Conservation (phyloP, 2,797 vertebrate genomes). For the Petrocephalus sullivani region DNA sequence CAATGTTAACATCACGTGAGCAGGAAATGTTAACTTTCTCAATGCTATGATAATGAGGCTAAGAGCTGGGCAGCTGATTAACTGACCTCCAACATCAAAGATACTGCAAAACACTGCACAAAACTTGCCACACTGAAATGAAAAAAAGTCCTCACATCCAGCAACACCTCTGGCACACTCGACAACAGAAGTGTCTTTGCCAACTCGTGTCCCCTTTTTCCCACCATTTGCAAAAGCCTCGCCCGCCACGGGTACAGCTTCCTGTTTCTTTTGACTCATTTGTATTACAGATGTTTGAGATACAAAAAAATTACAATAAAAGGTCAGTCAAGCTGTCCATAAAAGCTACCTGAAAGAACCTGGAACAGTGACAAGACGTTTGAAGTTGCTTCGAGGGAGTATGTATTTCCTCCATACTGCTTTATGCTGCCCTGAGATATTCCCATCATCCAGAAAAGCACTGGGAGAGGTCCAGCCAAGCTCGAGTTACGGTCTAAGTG, state of each 20-base stretch:
- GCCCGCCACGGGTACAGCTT: neutral
- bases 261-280: neutral
- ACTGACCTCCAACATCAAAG: neutral
- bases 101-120: neutral
- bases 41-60: neutral
- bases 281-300: neutral
- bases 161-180: conserved; percentile 53
- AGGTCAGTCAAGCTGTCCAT: neutral
- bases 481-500: neutral
- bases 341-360: neutral
- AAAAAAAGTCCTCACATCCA: conserved; percentile 37
- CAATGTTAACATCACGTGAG: neutral
- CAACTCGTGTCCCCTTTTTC: neutral
- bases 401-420: neutral
- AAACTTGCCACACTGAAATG: neutral
- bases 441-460: neutral
- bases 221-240: neutral
- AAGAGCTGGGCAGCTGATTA: neutral
- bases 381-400: neutral
- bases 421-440: neutral
- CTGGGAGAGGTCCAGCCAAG: neutral
- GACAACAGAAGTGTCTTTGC: neutral
- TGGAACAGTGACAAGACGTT: neutral
- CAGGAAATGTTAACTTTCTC: neutral
- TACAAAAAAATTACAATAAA: neutral